phyloP scores from a whole-genome alignment of 2,888 invertebrate species.

The Drosophila neonasuta region DNA sequence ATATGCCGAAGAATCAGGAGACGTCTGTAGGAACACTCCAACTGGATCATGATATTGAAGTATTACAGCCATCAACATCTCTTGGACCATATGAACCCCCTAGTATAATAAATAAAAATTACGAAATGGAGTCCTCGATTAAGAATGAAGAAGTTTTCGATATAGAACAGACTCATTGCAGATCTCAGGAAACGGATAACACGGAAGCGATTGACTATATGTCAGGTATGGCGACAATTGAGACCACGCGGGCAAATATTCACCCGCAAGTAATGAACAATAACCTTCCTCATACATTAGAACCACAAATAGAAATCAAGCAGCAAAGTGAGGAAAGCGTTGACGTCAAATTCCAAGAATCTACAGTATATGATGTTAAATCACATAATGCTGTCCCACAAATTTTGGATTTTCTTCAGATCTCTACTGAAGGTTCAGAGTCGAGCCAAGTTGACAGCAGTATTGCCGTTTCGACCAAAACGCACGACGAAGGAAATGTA shows the following conservation, averaged over 20 bases:
- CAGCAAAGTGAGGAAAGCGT: no score
- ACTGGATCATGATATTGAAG: not conserved
- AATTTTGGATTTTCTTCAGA: not conserved
- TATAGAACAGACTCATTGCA: not conserved
- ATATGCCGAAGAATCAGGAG: not conserved
- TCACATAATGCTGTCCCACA: not conserved
- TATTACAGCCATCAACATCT: not conserved
- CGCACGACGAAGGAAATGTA: not conserved
- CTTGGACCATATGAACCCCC: not conserved
- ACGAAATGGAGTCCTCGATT: not conserved
- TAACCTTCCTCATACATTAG: no score
- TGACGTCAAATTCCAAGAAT: no score
- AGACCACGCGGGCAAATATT: no score
- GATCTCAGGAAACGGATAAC: not conserved
- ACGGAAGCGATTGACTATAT: not conserved
- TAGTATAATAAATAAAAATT: not conserved
- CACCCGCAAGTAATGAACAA: no score
- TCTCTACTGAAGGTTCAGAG: not conserved
- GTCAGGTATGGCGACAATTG: not conserved
- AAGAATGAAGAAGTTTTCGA: slow-evolving; percentile 11
- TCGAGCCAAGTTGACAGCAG: not conserved
- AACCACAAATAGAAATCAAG: no score
- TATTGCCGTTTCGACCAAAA: not conserved
- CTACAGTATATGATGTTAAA: no score
- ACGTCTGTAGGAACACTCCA: not conserved